phyloP scores from a whole-genome alignment of 2,888 invertebrate genomes.

The Drosophila hamatofila region DNA sequence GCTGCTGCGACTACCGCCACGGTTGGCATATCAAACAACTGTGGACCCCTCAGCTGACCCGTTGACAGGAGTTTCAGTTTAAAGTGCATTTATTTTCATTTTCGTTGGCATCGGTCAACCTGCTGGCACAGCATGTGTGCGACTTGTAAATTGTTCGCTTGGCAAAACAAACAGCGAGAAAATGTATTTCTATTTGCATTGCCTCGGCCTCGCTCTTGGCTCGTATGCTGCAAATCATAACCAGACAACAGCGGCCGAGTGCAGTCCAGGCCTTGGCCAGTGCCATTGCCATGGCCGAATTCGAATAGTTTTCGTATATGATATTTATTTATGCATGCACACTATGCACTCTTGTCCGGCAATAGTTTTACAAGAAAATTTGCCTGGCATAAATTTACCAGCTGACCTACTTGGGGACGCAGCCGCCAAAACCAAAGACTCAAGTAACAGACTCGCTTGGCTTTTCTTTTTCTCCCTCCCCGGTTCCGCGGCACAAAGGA shows the following conservation, averaged over 20 bases:
- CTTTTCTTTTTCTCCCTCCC: conserved; percentile 30
- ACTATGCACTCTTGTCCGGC: conserved; percentile 46
- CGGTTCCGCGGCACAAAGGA: conserved; percentile 38
- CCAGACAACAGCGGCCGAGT: conserved; percentile 23
- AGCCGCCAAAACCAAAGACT: conserved; percentile 66
- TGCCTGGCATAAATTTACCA: conserved; percentile 43
- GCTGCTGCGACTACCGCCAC: conserved; percentile 30
- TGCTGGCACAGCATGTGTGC: conserved; percentile 75
- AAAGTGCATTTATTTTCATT: conserved; percentile 76
- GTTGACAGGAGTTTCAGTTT: conserved; percentile 71
- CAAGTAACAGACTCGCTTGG: conserved; percentile 60
- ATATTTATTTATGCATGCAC: conserved; percentile 72
- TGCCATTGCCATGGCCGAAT: conserved; percentile 39
- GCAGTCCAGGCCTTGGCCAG: conserved; percentile 30
- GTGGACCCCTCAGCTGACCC: conserved; percentile 66
- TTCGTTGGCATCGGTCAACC: conserved; percentile 67
- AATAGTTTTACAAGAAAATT: conserved; percentile 65
- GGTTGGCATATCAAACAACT: conserved; percentile 74
- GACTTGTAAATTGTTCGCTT: conserved; percentile 75
- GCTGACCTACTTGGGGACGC: conserved; percentile 65
- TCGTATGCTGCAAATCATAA: conserved; percentile 56
- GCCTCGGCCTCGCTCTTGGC: conserved; percentile 19
- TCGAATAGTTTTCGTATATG: conserved; percentile 47
- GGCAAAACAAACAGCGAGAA: conserved; percentile 75
- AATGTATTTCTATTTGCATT: conserved; percentile 72